Base-by-base conservation (phyloP, 2,888 invertebrate genomes). In the Conomelus anceps region DNA sequence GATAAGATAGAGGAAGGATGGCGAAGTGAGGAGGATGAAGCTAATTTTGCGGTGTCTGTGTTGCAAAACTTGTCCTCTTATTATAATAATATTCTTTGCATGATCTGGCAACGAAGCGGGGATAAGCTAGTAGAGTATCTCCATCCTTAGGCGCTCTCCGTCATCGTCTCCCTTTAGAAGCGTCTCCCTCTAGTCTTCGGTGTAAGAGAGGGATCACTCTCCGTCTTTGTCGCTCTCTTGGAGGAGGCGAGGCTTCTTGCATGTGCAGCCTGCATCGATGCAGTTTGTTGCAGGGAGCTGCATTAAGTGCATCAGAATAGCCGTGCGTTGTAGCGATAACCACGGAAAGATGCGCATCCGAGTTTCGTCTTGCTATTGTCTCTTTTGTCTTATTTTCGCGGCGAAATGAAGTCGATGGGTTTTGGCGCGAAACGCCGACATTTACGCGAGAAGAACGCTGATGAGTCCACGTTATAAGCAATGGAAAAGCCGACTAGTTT, bases 251-350 rank as follows among this genome's bases (percentile, higher is more conserved):
- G 86, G 87, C 89, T 88, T 85, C 89, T 90, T 90, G 90, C 90
- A 90, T 85, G 89, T 86, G 86, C 86, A 86, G 86, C 86, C 89
- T 88, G 89, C 88, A 90, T 87, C 85, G 88, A 90, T 90, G 90
- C 90, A 90, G 90, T 90, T 90, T 86, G 90, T 88, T 89, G 90
- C 90, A 90, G 90, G 89, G 90, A 90, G 89, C 87, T 90, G 90
- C 90, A 90, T 90, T 90, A 90, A 89, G 89, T 90, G 90, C 90
- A 90, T 90, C 90, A 86, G 88, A 86, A 24, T 26, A 86, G 29
- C 24, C 29, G 86, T 29, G 29, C 63, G 86, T 29, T 29, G 86
- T 63, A n/a, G 63, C 63, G 63, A 63, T 63, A 63, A 63, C 63
- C 63, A 63, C 63, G 63, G 63, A n/a, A 86, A 86, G 29, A 86